Evolutionary conservation across 2,113 vertebrate species (phyloP), one percentile per base, ranked within the genome.

Genomic region (Miniopterus natalensis): DNA sequence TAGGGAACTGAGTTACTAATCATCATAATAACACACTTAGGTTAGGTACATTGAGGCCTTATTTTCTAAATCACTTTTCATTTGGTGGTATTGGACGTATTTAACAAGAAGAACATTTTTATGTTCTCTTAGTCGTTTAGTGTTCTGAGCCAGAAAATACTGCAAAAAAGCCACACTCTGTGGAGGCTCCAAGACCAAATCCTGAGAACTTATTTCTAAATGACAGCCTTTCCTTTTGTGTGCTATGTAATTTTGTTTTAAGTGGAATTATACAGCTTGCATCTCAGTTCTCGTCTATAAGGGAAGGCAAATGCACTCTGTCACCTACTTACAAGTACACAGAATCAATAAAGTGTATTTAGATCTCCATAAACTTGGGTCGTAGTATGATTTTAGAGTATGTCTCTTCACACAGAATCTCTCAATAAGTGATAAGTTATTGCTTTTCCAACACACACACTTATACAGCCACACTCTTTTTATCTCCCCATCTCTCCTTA

Each of bases 61-160:
- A 51, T 45, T 90, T 80, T 87, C 40, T 18, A 65, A 92, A 59
- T 23, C 18, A 59, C 40, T 93, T 92, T 84, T 90, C 9, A 53
- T 75, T 45, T 80, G 27, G 8, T 36, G 6, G 8, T 20, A 47
- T 83, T 75, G 93, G 45, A 68, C 57, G 55, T 79, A 23, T n/a
- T 40, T 49, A 90, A 88, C 6, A 84, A 84, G 1, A 84, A 75
- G 20, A 73, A 51, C 15, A 77, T 36, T 87, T 96, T 92, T 81
- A 36, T 0, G 73, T 63, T 51, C 78, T 66, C 36, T 57, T 77
- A 73, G 8, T 45, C 53, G 49, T 81, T 96, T 47, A 61, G 21
- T 94, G 80, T 86, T 80, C 81, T 95, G 20, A 65, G 14, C 55
- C 79, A 81, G 63, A 94, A 85, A 88, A 88, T 70, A 23, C 6